These are phyloP conservation scores for Bombylius discolor DNA, from an alignment of 2,888 invertebrate species.

Conservation along the genomic window DNA sequence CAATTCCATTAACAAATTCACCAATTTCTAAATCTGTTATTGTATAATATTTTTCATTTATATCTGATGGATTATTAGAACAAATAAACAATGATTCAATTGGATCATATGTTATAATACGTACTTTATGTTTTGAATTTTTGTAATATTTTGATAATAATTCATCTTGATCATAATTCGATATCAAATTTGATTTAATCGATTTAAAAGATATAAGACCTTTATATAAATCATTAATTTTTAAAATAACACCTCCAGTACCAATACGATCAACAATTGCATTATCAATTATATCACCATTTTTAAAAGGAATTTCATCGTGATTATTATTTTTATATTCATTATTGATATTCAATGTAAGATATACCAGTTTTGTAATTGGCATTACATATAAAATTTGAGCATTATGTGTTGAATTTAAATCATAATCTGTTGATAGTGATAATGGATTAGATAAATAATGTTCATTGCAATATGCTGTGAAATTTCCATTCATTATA, in stretches of 20 bases:
- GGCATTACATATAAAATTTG: conserved; percentile 57
- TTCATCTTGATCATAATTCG: conserved; percentile 34
- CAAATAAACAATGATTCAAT: conserved; percentile 55
- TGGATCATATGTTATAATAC: conserved; percentile 52
- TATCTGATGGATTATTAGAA: conserved; percentile 44
- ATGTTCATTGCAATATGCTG: conserved; percentile 35
- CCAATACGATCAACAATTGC: conserved; percentile 41
- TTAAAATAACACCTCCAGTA: conserved; percentile 33
- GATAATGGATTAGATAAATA: conserved; percentile 26
- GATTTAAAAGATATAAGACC: conserved; percentile 30
- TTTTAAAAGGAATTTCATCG: conserved; percentile 23
- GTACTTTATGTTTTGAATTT: conserved; percentile 38
- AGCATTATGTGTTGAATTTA: conserved; percentile 41
- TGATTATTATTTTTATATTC: conserved; percentile 3
- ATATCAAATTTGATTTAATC: conserved; percentile 26
- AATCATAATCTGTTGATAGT: conserved; percentile 32
- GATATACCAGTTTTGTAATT: conserved; percentile 51
- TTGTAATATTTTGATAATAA: conserved; percentile 30
- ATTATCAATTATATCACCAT: conserved; percentile 46
- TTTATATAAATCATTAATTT: conserved; percentile 25
- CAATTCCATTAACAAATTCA: conserved; percentile 41
- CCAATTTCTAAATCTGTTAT: conserved; percentile 41
- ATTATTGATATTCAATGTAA: conserved; percentile 37
- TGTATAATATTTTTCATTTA: conserved; percentile 45
- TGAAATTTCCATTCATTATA: conserved; percentile 35